Conservation (phyloP, 1,140 invertebrate species). For the Ganaspis sp. region DNA sequence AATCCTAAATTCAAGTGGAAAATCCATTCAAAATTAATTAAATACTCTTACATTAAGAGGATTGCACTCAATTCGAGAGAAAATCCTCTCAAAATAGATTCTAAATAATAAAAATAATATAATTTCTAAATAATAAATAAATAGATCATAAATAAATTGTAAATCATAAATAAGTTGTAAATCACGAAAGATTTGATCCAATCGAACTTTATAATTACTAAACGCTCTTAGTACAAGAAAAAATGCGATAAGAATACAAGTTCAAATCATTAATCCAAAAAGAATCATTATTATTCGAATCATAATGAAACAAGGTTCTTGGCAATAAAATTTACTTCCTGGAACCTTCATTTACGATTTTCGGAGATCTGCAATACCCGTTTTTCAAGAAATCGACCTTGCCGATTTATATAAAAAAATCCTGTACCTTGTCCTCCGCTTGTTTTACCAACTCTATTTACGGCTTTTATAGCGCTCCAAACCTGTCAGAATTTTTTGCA, state of each 20-base stretch:
- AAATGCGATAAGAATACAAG: neutral
- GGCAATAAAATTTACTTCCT: neutral
- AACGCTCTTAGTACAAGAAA: neutral
- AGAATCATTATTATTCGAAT: slow-evolving; percentile 2
- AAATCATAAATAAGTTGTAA: no score
- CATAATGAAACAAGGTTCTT: neutral
- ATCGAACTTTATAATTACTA: no score
- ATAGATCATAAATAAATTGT: no score
- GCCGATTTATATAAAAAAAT: neutral
- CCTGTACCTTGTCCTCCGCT: neutral
- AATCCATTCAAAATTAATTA: no score
- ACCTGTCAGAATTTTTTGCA: neutral
- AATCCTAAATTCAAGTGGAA: no score
- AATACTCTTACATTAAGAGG: no score
- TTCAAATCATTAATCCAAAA: neutral
- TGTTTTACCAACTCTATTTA: neutral
- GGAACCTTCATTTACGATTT: neutral
- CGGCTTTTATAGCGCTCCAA: neutral
- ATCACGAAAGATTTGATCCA: no score
- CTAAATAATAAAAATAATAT: no score
- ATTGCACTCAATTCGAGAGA: no score
- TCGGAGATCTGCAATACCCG: neutral
- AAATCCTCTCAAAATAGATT: no score
- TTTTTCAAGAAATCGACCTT: neutral
- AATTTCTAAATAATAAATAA: no score